Conservation (phyloP, 2,113 vertebrate species). For the Syrrhaptes paradoxus region DNA sequence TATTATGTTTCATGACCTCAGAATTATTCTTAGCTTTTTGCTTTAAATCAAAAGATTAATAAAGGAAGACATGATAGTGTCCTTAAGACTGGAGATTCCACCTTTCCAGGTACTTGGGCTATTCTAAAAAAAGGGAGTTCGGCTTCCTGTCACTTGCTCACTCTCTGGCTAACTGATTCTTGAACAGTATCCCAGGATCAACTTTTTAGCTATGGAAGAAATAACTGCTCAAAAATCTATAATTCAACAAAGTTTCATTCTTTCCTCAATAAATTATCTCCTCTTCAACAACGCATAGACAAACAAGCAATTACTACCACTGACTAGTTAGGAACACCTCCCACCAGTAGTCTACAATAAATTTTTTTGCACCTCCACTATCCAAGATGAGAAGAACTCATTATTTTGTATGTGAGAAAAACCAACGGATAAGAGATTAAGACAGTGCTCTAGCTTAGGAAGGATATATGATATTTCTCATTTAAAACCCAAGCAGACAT, state of each 20-base stretch:
- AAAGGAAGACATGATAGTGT: background rate
- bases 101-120: background rate
- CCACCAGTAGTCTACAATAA: background rate
- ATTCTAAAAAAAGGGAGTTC: background rate
- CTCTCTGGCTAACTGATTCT: background rate
- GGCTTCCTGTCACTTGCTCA: background rate
- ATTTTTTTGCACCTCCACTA: background rate
- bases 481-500: background rate
- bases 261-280: background rate
- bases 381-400: background rate
- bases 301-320: background rate
- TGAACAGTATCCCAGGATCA: background rate
- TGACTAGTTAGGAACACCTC: background rate
- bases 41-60: background rate
- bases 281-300: background rate
- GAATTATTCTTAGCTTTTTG: background rate
- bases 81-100: background rate
- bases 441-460: background rate
- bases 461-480: background rate
- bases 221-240: background rate
- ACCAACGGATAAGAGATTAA: background rate
- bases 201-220: background rate
- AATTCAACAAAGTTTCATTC: background rate
- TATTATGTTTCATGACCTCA: background rate
- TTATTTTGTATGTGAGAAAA: background rate